Evolutionary conservation across 2,888 invertebrate genomes (phyloP), one percentile per base, ranked within the genome.

Genomic region (Parnassius apollo): DNA sequence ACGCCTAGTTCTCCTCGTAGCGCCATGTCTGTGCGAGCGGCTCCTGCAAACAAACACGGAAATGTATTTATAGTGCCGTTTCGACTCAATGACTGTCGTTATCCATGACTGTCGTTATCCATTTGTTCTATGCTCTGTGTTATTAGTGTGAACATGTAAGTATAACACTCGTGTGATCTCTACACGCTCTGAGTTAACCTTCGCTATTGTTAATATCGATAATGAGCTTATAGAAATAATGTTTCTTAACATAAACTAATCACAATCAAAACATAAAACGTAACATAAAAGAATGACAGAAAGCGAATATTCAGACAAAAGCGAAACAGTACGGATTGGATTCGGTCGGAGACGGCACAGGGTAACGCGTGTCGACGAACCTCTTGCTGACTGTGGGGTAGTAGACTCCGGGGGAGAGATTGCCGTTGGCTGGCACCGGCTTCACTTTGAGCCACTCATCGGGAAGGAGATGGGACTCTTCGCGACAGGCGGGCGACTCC

Each of bases 1-100:
- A 67, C 96, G 93, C 52, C 96, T 94, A 59, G 96, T 93, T 78
- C 96, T 94, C 57, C 96, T 92, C 73, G 93, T 92, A 68, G 93
- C 93, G 13, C 95, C 95, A 62, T 94, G 93, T 70, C 95, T 93
- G 78, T 94, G 94, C 72, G 93, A 93, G 72, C 95, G 94, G 80
- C 93, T 95, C 92, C 95, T 95, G 91, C 65, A 90, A 92, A 79
- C 73, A 86, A 84, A 80, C 57, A 77, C 67, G 69, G 70, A 73
- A 69, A 75, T 60, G 72, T 52, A 77, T 73, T 72, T 75, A 76
- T 71, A 66, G 74, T 68, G 71, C 67, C 74, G 73, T 78, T 73
- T 68, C 75, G 72, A 71, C 72, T 75, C 73, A 77, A 76, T 76
- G 71, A 75, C 68, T 74, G 72, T 78, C 72, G 70, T 77, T 78